Conservation (phyloP, 2,113 vertebrate genomes). For the Sceloporus undulatus region DNA sequence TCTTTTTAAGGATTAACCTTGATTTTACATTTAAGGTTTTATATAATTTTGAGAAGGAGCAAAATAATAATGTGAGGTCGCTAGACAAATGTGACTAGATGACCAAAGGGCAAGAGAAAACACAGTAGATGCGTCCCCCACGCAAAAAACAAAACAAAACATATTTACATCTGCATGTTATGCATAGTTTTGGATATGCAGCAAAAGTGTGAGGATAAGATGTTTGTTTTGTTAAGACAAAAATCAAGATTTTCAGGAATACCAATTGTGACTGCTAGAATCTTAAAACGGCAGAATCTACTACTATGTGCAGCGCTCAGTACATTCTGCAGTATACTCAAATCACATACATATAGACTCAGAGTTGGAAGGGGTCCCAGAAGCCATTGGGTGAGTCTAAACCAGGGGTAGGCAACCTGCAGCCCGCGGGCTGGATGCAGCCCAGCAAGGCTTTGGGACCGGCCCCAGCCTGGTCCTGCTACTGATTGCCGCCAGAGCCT, state of each 20-base stretch:
- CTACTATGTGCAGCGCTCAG: not conserved
- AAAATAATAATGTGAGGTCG: too few relatives aligned
- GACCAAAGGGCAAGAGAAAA: not conserved
- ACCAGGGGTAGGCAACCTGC: too few relatives aligned
- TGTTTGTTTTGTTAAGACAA: not conserved
- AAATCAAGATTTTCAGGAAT: not conserved
- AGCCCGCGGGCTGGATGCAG: too few relatives aligned
- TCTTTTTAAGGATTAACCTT: not conserved
- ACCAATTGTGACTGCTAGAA: not conserved
- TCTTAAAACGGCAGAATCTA: not conserved
- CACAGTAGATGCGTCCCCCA: not conserved
- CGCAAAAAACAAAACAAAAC: not conserved
- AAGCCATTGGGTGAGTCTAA: too few relatives aligned
- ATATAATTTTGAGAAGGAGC: not conserved
- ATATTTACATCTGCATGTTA: not conserved
- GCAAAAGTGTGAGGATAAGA: not conserved
- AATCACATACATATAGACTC: not conserved
- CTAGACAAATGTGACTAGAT: not conserved
- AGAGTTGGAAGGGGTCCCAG: too few relatives aligned
- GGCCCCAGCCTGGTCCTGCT: too few relatives aligned
- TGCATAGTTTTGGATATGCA: not conserved
- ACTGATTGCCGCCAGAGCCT: too few relatives aligned
- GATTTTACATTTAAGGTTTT: not conserved
- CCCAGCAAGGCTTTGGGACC: too few relatives aligned
- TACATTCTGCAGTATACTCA: not conserved